Evolutionary conservation across 2,113 vertebrate genomes (phyloP).

Genomic region (Aptenodytes patagonicus): DNA sequence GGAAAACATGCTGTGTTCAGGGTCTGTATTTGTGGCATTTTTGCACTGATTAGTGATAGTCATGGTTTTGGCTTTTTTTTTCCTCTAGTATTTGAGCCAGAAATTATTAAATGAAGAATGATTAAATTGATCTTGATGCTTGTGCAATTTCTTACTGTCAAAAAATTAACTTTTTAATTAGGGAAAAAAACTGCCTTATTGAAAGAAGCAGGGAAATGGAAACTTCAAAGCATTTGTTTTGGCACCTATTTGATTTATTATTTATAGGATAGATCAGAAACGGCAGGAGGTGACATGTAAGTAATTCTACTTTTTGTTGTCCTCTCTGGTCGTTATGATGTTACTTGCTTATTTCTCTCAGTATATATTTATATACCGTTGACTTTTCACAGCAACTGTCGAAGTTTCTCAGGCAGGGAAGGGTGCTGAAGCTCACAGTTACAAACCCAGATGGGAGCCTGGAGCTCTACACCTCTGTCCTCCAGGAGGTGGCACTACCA

Average conservation of each 20-base stretch:
- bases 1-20: background rate
- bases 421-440: background rate
- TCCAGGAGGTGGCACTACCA: background rate
- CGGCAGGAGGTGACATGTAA: background rate
- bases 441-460: background rate
- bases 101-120: background rate
- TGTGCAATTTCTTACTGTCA: background rate
- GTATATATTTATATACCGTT: background rate
- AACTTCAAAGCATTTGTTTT: background rate
- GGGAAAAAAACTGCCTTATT: accelerated
- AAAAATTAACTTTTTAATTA: background rate
- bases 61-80: no score
- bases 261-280: background rate
- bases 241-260: background rate
- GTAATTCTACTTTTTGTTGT: background rate
- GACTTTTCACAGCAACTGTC: background rate
- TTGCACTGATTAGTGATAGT: background rate
- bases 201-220: background rate
- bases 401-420: background rate
- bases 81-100: background rate
- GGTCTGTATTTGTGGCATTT: background rate
- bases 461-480: background rate
- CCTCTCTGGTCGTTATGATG: background rate
- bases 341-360: background rate
- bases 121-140: background rate